These are phyloP conservation scores for Haemorhous mexicanus DNA, from an alignment of 2,113 vertebrate species.

Conservation along the genomic window DNA sequence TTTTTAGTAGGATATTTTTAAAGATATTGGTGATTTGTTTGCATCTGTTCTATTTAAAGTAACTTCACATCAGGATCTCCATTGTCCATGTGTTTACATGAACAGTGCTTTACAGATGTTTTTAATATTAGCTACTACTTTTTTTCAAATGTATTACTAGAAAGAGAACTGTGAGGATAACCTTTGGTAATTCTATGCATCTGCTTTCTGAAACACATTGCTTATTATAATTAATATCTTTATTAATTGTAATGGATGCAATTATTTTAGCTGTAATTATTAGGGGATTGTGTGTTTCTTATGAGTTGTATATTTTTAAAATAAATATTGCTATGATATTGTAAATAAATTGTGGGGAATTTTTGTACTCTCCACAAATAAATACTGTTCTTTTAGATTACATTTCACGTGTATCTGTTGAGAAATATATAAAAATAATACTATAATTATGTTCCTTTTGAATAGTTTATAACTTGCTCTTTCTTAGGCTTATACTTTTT, in stretches of 20 bases:
- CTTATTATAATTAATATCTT: neutral
- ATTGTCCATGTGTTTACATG: neutral
- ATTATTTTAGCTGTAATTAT: neutral
- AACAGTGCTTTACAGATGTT: neutral
- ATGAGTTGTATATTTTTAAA: neutral
- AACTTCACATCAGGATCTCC: neutral
- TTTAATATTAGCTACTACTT: neutral
- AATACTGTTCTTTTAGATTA: neutral
- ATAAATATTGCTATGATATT: neutral
- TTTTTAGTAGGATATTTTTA: neutral
- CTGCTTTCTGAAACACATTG: neutral
- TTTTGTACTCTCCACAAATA: neutral
- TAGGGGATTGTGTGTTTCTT: neutral
- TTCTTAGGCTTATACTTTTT: neutral
- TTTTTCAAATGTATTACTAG: neutral
- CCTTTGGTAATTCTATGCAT: neutral
- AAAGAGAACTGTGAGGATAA: neutral
- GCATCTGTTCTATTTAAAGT: neutral
- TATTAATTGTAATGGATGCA: neutral
- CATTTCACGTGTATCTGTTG: neutral
- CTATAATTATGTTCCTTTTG: neutral
- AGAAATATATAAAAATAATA: neutral
- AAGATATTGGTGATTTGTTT: neutral
- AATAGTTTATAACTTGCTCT: neutral
- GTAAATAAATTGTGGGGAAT: neutral